Percentiles rank a stretch among this genome's conserved stretches.
phyloP scores from a whole-genome alignment of 2,797 vertebrate genomes.

The Tenualosa ilisha region DNA sequence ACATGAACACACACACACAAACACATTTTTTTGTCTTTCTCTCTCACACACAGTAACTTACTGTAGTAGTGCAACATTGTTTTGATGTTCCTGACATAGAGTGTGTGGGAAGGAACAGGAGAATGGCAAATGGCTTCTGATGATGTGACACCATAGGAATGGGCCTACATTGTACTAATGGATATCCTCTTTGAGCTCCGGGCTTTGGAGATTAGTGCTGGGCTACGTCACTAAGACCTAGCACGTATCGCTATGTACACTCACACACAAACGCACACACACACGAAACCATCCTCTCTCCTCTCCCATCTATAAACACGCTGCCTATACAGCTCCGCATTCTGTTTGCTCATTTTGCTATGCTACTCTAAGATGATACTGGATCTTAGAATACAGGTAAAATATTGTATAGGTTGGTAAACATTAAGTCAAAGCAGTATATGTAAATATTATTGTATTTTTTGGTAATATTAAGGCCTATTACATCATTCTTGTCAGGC shows the following conservation, averaged over 20 bases:
- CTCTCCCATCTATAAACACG: neutral
- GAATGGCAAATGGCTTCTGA: slow-evolving; percentile 10
- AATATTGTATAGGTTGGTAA: neutral
- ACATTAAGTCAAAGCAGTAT: neutral
- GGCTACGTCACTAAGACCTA: slow-evolving; percentile 40
- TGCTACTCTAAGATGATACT: neutral
- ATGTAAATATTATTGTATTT: neutral
- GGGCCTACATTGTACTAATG: slow-evolving; percentile 18
- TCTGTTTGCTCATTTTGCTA: neutral
- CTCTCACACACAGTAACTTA: neutral
- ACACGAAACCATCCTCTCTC: neutral
- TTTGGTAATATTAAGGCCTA: neutral
- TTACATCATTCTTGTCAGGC: neutral
- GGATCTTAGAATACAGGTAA: neutral
- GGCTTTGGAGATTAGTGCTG: slow-evolving; percentile 42
- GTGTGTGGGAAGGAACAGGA: neutral
- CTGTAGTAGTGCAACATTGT: neutral
- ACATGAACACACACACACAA: neutral
- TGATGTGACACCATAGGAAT: slow-evolving; percentile 33
- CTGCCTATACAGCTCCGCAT: neutral
- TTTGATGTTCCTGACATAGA: neutral
- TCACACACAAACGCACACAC: slow-evolving; percentile 36
- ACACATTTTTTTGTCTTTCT: neutral
- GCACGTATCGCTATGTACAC: neutral
- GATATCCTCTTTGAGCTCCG: slow-evolving; percentile 43